A percentile compares a stretch with the other conserved stretches of the same genome.
These are phyloP conservation scores for Bombycilla garrulus DNA, from an alignment of 2,113 vertebrate species.

Conservation along the genomic window DNA sequence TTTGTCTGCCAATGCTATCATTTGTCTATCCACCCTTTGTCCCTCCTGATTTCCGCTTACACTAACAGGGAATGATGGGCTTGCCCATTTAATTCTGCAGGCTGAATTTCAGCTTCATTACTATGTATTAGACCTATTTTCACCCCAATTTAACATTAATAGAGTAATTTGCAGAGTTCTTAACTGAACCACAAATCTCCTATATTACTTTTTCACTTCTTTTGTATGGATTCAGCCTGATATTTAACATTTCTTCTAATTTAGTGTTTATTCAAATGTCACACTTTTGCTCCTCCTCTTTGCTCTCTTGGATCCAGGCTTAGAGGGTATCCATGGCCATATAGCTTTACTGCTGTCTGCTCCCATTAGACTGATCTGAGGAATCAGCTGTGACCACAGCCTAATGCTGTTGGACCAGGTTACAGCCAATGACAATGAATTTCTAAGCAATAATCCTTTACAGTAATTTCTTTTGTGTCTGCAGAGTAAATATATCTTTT, in stretches of 20 bases:
- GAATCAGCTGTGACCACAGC: not conserved
- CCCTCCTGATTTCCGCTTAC: not conserved
- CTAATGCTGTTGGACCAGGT: not conserved
- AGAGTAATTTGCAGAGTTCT: constrained; percentile 44
- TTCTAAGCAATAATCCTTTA: not conserved
- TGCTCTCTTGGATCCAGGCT: not conserved
- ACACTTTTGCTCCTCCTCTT: not conserved
- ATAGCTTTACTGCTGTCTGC: not conserved
- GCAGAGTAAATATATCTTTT: not conserved
- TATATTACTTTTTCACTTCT: constrained; percentile 35
- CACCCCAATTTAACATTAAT: constrained; percentile 51
- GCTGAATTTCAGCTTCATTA: constrained; percentile 56
- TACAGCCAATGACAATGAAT: not conserved
- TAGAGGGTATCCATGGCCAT: not conserved
- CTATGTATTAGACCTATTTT: constrained; percentile 53
- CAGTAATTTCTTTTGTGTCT: not conserved
- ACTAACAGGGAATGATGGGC: not conserved
- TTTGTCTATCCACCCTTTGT: not conserved
- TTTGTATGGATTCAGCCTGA: not conserved
- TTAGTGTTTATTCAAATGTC: not conserved
- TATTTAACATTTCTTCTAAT: constrained; percentile 9
- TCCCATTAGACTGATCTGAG: not conserved
- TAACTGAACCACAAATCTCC: constrained; percentile 29
- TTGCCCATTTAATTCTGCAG: not conserved
- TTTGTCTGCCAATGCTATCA: not conserved